These are phyloP conservation scores for Orthosia incerta DNA, from an alignment of 2,888 invertebrate genomes.

Conservation along the genomic window DNA sequence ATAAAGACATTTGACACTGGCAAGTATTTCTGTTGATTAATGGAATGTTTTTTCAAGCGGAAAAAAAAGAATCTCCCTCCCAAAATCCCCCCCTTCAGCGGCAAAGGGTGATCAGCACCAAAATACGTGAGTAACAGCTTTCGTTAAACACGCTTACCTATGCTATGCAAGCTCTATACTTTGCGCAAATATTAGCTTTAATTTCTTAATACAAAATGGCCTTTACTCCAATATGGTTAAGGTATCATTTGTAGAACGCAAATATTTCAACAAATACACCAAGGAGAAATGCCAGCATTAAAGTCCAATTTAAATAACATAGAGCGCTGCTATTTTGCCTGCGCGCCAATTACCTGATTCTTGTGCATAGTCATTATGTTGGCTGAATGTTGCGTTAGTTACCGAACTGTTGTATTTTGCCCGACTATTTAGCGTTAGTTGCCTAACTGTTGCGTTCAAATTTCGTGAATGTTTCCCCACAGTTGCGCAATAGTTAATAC, in stretches of 20 bases:
- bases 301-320: not conserved
- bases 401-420: not conserved
- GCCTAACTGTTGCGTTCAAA: not conserved
- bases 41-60: slow-evolving; percentile 69
- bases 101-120: slow-evolving; percentile 57
- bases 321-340: not conserved
- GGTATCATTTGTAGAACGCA: not conserved
- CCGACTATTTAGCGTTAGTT: not conserved
- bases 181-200: not conserved
- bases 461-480: not conserved
- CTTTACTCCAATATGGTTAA: not conserved
- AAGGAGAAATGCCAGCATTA: not conserved
- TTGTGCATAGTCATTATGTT: not conserved
- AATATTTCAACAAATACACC: not conserved
- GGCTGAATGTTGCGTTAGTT: not conserved
- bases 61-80: slow-evolving; percentile 64
- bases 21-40: slow-evolving; percentile 49
- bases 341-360: not conserved
- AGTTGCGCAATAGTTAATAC: not conserved
- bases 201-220: not conserved
- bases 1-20: slow-evolving; percentile 18
- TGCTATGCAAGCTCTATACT: slow-evolving; percentile 3
- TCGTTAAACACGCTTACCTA: slow-evolving; percentile 37
- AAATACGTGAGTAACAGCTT: slow-evolving; percentile 78
- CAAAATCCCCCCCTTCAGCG: slow-evolving; percentile 40